phyloP scores from a whole-genome alignment of 2,797 vertebrate species.

The Vipera latastei region DNA sequence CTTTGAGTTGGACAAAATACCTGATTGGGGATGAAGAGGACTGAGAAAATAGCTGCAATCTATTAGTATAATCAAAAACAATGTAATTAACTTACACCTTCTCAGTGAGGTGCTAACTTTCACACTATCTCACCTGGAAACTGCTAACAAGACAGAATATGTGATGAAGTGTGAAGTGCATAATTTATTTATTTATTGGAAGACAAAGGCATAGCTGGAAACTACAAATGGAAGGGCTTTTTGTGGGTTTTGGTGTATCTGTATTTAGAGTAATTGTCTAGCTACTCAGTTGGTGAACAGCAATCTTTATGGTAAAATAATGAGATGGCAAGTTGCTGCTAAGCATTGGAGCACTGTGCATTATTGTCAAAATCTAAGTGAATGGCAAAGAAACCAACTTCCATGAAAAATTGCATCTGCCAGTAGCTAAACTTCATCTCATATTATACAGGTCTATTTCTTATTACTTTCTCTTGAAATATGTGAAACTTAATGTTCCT shows the following conservation, averaged over 20 bases:
- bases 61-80: background rate
- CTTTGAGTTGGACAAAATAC: background rate
- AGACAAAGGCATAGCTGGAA: background rate
- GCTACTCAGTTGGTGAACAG: background rate
- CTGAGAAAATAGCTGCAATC: background rate
- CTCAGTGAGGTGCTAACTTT: background rate
- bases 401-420: background rate
- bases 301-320: background rate
- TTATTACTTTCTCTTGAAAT: conserved; percentile 20
- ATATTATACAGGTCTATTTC: conserved; percentile 37
- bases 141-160: background rate
- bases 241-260: background rate
- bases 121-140: background rate
- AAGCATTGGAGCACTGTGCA: background rate
- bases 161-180: background rate
- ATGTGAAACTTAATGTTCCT: conserved; percentile 1
- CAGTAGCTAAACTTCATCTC: background rate
- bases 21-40: background rate
- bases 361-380: conserved; percentile 2
- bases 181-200: background rate
- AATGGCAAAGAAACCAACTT: background rate
- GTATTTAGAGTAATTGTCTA: background rate
- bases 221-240: background rate
- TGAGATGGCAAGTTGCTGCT: background rate
- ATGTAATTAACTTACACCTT: background rate